phyloP scores from a whole-genome alignment of 2,797 vertebrate species.

The Coracias cyanogaster region DNA sequence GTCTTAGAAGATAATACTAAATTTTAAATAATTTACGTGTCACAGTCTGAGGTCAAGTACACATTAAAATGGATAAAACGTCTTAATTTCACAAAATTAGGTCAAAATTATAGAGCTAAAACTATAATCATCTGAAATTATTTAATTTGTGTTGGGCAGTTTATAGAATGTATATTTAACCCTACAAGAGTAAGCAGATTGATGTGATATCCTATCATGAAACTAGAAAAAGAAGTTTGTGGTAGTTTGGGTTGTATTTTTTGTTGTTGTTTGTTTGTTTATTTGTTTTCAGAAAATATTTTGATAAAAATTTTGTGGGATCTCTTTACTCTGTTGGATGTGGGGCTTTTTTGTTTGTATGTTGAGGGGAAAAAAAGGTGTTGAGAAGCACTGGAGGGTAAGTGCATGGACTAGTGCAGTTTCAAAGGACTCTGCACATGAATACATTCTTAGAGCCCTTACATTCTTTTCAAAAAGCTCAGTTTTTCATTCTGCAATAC shows the following conservation, averaged over 20 bases:
- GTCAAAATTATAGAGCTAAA: not conserved
- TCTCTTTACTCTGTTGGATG: rapidly evolving
- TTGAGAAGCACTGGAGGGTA: not conserved
- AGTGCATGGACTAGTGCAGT: not conserved
- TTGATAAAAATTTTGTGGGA: not conserved
- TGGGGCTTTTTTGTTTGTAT: not conserved
- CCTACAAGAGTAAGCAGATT: not conserved
- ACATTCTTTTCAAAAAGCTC: not conserved
- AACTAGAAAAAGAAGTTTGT: not conserved
- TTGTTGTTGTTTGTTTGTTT: not conserved
- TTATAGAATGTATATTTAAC: not conserved
- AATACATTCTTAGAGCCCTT: not conserved
- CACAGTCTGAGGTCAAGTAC: not conserved
- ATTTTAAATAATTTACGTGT: not conserved
- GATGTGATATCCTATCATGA: not conserved
- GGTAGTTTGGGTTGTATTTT: too few relatives aligned
- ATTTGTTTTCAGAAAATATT: not conserved
- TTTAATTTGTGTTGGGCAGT: not conserved
- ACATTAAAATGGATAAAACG: not conserved
- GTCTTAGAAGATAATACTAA: not conserved
- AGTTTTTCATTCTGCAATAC: not conserved
- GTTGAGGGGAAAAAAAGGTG: not conserved
- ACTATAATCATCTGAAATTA: not conserved
- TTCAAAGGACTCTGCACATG: not conserved
- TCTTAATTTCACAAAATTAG: not conserved